Evolutionary conservation across 2,888 invertebrate species (phyloP), one percentile per base, ranked within the genome.

Genomic region (Parelbella ahira): DNA sequence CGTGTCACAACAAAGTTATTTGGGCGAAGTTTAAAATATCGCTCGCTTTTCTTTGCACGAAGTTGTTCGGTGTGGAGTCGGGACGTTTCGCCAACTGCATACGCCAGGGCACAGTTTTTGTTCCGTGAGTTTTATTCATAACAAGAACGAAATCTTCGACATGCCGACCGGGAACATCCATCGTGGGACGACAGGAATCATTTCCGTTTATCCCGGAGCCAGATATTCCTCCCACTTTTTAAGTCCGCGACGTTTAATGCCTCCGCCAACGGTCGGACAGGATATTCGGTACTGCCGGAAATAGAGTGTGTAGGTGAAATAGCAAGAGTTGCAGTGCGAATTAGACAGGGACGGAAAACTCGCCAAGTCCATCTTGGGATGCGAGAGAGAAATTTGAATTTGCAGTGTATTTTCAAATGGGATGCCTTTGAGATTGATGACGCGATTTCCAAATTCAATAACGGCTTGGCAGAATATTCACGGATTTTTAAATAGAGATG

Each of bases 211-310:
- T 70, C 72, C 81, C 63, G 62, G 53, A 63, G 64, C 57, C 60
- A 71, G 78, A 78, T 75, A 71, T 72, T 70, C 74, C 79, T 78
- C 76, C 80, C 79, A 74, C 79, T 81, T 83, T 83, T 82, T 84
- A 80, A 78, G 72, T 28, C 34, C 21, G 53, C 75, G 73, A 70
- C 78, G 72, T 69, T 71, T 76, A 71, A 73, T 69, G 67, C 56
- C 53, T 50, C 51, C 51, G 48, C 60, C 54, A 49, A 60, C 62
- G 67, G 67, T 59, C 65, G 69, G 69, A 68, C 76, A 68, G 73
- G 78, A 78, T 74, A 76, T 68, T 67, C 67, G 64, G 60, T 66
- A 65, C 68, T 68, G 63, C 60, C 72, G 86, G 86, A 87, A 86
- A 87, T 87, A 78, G 82, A 82, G 66, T 73, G 78, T 64, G 74